Percentiles rank a stretch among this genome's conserved stretches.
Conservation (phyloP, 2,113 vertebrate genomes). For the Perccottus glenii region DNA sequence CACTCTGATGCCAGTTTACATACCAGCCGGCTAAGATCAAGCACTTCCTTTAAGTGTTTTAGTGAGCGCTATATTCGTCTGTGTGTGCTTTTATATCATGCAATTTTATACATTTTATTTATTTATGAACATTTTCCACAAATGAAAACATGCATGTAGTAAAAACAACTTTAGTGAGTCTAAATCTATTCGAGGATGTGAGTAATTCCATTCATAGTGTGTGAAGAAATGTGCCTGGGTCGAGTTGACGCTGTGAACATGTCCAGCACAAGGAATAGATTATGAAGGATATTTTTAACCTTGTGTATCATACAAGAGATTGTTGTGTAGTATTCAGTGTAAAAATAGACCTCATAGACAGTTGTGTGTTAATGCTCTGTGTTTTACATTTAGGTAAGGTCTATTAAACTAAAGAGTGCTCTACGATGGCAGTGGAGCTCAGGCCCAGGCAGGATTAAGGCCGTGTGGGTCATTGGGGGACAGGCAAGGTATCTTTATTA, state of each 20-base stretch:
- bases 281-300: too few relatives aligned
- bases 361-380: too few relatives aligned
- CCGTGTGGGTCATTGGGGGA: too few relatives aligned
- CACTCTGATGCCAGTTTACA: conserved; percentile 38
- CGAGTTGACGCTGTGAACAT: conserved; percentile 6
- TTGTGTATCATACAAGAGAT: too few relatives aligned
- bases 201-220: conserved; percentile 26
- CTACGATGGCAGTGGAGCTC: too few relatives aligned
- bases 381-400: too few relatives aligned
- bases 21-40: neutral
- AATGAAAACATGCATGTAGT: conserved; percentile 34
- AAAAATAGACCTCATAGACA: too few relatives aligned
- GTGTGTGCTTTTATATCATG: conserved; percentile 49
- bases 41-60: neutral
- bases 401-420: too few relatives aligned
- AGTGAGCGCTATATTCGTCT: conserved; percentile 38
- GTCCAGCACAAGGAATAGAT: neutral
- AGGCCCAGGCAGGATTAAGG: too few relatives aligned
- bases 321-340: too few relatives aligned
- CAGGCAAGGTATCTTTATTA: too few relatives aligned
- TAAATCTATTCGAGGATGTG: conserved; percentile 44
- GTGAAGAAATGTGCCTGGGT: conserved; percentile 18
- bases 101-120: conserved; percentile 65
- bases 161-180: conserved; percentile 22
- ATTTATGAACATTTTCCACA: conserved; percentile 29